Conservation (phyloP, 64 coral and sea anemone genomes). For the Pachyseris speciosa region DNA sequence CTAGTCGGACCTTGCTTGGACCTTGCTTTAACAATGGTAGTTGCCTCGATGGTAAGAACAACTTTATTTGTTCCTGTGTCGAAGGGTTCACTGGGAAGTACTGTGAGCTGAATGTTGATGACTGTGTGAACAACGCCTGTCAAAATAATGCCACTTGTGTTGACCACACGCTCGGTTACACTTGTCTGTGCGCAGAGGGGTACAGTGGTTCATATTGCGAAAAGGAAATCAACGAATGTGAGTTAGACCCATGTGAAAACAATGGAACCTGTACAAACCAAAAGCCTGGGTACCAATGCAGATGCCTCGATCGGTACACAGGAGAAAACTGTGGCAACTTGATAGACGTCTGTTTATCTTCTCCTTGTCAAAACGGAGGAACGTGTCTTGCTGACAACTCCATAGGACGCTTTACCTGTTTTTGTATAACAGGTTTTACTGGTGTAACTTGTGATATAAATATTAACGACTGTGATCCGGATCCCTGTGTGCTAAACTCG, state of each 20-base stretch:
- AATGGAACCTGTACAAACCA: slow-evolving; percentile 38
- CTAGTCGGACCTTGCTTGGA: too few species aligned
- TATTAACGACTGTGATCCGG: slow-evolving; percentile 66
- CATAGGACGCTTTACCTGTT: slow-evolving; percentile 37
- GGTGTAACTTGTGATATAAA: slow-evolving; percentile 38
- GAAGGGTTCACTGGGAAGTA: slow-evolving; percentile 40
- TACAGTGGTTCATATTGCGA: slow-evolving; percentile 49
- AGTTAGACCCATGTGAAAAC: slow-evolving; percentile 23
- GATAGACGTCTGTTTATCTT: background rate
- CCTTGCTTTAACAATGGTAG: slow-evolving; percentile 30
- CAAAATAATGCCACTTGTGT: slow-evolving; percentile 27
- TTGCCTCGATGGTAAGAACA: slow-evolving; percentile 11
- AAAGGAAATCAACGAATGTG: slow-evolving; percentile 52
- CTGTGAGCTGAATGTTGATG: slow-evolving; percentile 55
- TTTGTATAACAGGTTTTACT: slow-evolving; percentile 46
- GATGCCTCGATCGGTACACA: background rate
- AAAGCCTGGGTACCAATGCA: slow-evolving; percentile 50
- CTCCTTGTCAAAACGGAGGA: slow-evolving; percentile 63
- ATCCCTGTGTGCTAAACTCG: slow-evolving; percentile 48
- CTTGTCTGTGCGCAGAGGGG: slow-evolving; percentile 27
- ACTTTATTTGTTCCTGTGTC: slow-evolving; percentile 23
- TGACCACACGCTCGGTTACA: slow-evolving; percentile 1
- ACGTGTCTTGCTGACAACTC: slow-evolving; percentile 38
- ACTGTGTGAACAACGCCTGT: slow-evolving; percentile 28
- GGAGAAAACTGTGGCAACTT: slow-evolving; percentile 52